Evolutionary conservation across 2,888 invertebrate genomes (phyloP), one percentile per base, ranked within the genome.

Genomic region (Cecidostiba fungosa): DNA sequence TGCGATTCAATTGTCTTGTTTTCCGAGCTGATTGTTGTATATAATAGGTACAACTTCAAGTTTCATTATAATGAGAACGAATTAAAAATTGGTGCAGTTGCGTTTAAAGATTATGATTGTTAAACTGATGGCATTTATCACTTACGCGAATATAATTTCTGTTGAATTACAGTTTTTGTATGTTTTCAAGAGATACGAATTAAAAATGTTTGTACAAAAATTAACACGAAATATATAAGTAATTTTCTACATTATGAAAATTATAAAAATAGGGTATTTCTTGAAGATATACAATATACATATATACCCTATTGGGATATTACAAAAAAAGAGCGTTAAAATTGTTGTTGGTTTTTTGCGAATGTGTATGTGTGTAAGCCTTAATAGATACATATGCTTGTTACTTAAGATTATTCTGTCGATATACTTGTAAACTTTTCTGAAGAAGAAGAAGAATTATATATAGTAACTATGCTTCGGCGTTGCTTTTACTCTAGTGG

Each of bases 351-450:
- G 16, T 3, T 50, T 32, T 76, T 74, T 47, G 47, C 12, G 73
- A 73, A 19, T 54, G 47, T 54, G 47, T 39, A 23, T 54, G 79
- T 29, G n/a, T 81, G 73, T 62, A 39, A 39, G 72, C 23, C 73
- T 62, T 73, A 29, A n/a, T n/a, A 81, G 73, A 43, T 36, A 59
- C 10, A 54, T 62, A 81, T 73, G 39, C 73, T 73, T 43, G 59
- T 73, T 73, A 59, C 36, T 19, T 50, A 23, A 59, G n/a, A n/a
- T 39, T 14, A 69, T 32, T 36, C 12, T 62, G 59, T 10, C 6
- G 19, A 59, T 59, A 19, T 59, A 59, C 54, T 59, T n/a, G 54
- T n/a, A 74, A 54, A 59, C 23, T 29, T 66, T 66, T 26, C 66
- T 23, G 43, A 72, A 50, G 69, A 72, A 50, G 69, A 62, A 29